These are phyloP conservation scores for Hydrophis major DNA, from an alignment of 2,797 vertebrate genomes.

Conservation along the genomic window DNA sequence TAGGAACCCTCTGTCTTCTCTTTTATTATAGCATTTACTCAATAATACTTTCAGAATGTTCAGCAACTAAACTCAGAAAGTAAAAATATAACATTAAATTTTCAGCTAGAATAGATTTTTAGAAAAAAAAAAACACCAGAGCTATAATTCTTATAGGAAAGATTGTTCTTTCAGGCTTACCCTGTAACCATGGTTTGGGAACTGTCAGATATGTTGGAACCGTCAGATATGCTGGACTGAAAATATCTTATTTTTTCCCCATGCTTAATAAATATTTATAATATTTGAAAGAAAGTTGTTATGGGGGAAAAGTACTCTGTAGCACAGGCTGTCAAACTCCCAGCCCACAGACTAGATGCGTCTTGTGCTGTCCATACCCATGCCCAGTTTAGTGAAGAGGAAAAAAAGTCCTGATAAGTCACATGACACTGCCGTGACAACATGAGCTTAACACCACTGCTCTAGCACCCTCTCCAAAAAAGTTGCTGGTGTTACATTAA, in stretches of 20 bases:
- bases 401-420: no score
- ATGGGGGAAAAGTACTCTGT: not conserved
- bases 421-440: no score
- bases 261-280: not conserved
- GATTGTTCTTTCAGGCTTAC: not conserved
- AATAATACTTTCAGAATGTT: not conserved
- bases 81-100: not conserved
- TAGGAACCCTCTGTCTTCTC: not conserved
- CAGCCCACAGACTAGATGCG: no score
- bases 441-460: not conserved
- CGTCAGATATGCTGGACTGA: not conserved
- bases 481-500: not conserved
- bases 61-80: not conserved
- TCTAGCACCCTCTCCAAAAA: not conserved
- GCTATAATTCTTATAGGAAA: not conserved
- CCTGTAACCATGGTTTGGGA: not conserved
- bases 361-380: no score
- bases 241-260: not conserved
- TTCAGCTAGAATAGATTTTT: not conserved
- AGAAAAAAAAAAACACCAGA: no score
- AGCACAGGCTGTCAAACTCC: no score
- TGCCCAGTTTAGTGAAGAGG: no score
- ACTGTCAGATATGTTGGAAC: not conserved
- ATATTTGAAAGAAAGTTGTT: not conserved
- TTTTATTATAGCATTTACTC: not conserved